phyloP scores from a whole-genome alignment of 2,797 vertebrate genomes.

The Siniperca obscura region DNA sequence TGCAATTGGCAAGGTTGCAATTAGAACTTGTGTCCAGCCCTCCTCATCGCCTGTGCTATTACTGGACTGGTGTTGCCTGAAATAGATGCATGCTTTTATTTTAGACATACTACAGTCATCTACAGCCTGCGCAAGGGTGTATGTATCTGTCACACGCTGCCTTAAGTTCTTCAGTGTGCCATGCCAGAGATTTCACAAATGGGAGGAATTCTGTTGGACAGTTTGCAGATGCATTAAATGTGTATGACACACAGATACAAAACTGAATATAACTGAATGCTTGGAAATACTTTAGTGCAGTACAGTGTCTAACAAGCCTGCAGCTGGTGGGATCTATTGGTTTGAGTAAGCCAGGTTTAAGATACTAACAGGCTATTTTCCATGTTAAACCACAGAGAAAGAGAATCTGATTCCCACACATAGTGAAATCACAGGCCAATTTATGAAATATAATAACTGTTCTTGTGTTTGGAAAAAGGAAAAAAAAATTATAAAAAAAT shows the following conservation, averaged over 20 bases:
- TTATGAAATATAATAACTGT: not conserved
- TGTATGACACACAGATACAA: not conserved
- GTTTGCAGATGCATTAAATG: not conserved
- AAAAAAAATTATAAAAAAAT: no score
- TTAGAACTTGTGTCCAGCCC: conserved; percentile 65
- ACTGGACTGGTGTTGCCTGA: conserved; percentile 57
- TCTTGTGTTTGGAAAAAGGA: no score
- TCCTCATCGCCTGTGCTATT: conserved; percentile 71
- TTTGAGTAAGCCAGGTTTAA: not conserved
- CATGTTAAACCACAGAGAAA: not conserved
- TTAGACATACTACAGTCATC: conserved; percentile 62
- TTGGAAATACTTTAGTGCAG: not conserved
- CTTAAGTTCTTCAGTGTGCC: conserved; percentile 12
- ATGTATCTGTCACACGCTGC: conserved; percentile 15
- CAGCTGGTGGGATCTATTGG: not conserved
- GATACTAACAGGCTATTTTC: not conserved
- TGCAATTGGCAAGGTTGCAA: conserved; percentile 76
- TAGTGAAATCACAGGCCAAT: not conserved
- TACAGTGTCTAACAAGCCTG: not conserved
- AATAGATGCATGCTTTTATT: conserved; percentile 73
- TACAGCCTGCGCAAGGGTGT: conserved; percentile 26
- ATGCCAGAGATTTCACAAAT: conserved; percentile 42
- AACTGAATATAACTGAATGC: no score
- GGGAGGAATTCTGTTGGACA: conserved; percentile 18
- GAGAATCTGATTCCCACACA: not conserved